Conservation (phyloP, 30 jellyfish, hydroid and myxozoan species). For the Pelagia noctiluca region DNA sequence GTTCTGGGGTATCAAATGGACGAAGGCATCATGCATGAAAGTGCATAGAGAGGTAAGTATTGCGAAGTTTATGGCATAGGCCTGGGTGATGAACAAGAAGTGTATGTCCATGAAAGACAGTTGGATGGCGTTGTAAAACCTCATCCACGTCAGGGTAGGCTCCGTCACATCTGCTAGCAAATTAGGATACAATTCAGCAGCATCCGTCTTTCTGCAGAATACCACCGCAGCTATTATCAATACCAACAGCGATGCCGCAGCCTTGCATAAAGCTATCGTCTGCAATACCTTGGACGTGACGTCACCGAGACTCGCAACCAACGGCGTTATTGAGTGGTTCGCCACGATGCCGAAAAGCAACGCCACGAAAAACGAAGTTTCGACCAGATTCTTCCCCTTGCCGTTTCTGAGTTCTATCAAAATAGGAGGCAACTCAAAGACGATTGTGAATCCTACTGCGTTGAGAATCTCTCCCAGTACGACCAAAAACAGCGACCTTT, state of each 20-base stretch:
- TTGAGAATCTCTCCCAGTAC: neutral
- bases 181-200: neutral
- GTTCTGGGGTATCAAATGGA: neutral
- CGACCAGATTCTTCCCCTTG: neutral
- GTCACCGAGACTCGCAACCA: neutral
- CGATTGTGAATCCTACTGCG: neutral
- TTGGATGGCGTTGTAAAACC: neutral
- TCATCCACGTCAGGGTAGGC: neutral
- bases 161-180: neutral
- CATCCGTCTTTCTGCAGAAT: neutral
- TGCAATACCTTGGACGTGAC: neutral
- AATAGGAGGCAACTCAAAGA: neutral
- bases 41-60: neutral
- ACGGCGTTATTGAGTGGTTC: neutral
- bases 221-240: neutral
- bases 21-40: constrained; percentile 22
- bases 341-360: constrained; percentile 6
- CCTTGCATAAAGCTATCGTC: constrained; percentile 17
- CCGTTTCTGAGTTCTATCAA: neutral
- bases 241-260: constrained; percentile 4
- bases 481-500: constrained; percentile 23
- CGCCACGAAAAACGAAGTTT: constrained; percentile 8
- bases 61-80: constrained; percentile 42
- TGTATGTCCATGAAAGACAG: constrained; percentile 21
- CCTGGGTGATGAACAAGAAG: constrained; percentile 14